These are phyloP conservation scores for Alloplasta piceator DNA, from an alignment of 2,888 invertebrate species.

Conservation along the genomic window DNA sequence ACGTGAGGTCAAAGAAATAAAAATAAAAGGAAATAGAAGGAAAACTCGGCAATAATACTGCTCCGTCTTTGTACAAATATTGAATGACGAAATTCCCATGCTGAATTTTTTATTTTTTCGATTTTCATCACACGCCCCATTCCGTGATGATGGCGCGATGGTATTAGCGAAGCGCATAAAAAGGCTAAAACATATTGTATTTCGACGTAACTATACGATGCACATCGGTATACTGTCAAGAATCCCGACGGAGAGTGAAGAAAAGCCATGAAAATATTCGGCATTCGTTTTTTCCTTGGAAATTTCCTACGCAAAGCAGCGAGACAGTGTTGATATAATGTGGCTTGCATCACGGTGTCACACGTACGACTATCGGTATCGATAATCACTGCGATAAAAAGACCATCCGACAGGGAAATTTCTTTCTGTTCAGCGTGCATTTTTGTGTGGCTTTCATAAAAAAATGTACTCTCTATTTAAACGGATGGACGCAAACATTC, in stretches of 20 bases:
- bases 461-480: slow-evolving; percentile 16
- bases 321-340: background rate
- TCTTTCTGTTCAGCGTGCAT: slow-evolving; percentile 6
- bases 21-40: slow-evolving; percentile 29
- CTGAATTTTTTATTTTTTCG: slow-evolving; percentile 26
- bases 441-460: slow-evolving; percentile 38
- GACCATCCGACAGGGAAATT: slow-evolving; percentile 16
- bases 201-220: background rate
- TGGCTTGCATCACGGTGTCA: slow-evolving; percentile 46
- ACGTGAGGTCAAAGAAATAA: slow-evolving; percentile 13
- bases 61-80: slow-evolving; percentile 1
- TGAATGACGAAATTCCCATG: slow-evolving; percentile 37
- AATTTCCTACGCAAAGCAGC: background rate
- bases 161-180: slow-evolving; percentile 36
- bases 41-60: slow-evolving; percentile 36
- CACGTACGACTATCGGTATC: slow-evolving; percentile 49
- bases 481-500: slow-evolving; percentile 37
- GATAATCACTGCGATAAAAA: slow-evolving; percentile 46
- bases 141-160: slow-evolving; percentile 29
- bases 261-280: slow-evolving; percentile 7
- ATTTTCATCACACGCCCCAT: slow-evolving; percentile 35
- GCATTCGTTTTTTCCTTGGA: background rate
- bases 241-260: slow-evolving; percentile 11
- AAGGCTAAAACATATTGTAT: slow-evolving; percentile 21
- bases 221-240: slow-evolving; percentile 11